These are phyloP conservation scores for Pentamera pediparva DNA, from an alignment of 53 echinoderm and acorn worm species.

Conservation along the genomic window DNA sequence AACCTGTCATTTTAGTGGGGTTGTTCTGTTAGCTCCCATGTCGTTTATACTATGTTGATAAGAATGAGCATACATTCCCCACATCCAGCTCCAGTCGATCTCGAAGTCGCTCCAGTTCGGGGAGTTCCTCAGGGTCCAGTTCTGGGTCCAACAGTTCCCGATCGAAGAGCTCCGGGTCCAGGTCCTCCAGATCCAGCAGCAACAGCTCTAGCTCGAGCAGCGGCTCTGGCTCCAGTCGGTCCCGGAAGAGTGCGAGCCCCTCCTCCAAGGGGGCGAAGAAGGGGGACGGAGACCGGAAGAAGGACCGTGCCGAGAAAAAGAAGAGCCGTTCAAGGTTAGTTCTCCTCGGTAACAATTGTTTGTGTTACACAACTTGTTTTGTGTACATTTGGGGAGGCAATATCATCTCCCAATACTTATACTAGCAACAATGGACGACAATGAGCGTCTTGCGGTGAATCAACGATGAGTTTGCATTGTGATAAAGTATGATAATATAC, in stretches of 20 bases:
- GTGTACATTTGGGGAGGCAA: no score
- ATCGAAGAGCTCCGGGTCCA: conserved; percentile 61
- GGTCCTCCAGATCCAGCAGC: conserved; percentile 63
- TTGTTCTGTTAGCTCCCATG: no score
- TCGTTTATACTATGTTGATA: no score
- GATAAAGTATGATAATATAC: no score
- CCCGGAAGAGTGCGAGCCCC: conserved; percentile 14
- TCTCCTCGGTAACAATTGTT: background rate
- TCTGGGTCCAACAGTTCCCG: conserved; percentile 61
- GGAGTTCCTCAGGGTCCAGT: conserved; percentile 61
- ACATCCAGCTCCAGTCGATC: conserved; percentile 56
- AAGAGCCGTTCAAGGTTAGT: conserved; percentile 77
- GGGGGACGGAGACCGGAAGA: conserved; percentile 43
- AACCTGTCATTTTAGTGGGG: no score
- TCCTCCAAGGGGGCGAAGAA: conserved; percentile 28
- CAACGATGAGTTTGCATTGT: no score
- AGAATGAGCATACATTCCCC: no score
- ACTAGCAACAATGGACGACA: no score
- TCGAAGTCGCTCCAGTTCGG: conserved; percentile 67
- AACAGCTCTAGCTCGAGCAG: conserved; percentile 69
- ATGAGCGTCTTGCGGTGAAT: no score
- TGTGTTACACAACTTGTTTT: background rate
- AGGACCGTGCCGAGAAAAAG: conserved; percentile 47
- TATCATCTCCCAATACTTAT: no score
- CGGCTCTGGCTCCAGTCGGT: conserved; percentile 35